phyloP scores from a whole-genome alignment of 2,113 vertebrate genomes.

The Oryzias woworae region DNA sequence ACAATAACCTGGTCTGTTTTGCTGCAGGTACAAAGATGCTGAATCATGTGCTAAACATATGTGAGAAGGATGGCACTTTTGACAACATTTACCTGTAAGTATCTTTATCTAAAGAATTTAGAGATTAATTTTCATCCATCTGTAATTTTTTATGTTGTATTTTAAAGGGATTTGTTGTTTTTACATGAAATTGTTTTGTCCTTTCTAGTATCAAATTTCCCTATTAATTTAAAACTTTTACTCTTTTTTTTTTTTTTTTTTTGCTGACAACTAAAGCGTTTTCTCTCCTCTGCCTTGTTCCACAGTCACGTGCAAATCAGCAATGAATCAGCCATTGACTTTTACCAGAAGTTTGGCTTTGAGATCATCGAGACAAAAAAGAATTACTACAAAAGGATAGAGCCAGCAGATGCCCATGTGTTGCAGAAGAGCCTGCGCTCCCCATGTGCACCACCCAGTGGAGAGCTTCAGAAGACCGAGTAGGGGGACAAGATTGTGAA shows the following conservation, averaged over 20 bases:
- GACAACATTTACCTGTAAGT: slow-evolving; percentile 99
- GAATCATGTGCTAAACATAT: slow-evolving; percentile 99
- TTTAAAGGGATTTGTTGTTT: too few species aligned
- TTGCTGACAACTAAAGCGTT: slow-evolving; percentile 2
- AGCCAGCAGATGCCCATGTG: slow-evolving; percentile 96
- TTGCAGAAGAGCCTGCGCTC: slow-evolving; percentile 97
- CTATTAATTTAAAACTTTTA: too few species aligned
- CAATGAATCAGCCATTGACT: slow-evolving; percentile 98
- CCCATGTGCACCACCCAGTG: slow-evolving; percentile 80
- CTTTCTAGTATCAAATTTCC: too few species aligned
- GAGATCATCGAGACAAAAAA: slow-evolving; percentile 99
- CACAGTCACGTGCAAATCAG: slow-evolving; percentile 98
- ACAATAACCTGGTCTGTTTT: slow-evolving; percentile 11
- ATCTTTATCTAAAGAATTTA: not conserved
- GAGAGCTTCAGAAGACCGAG: slow-evolving; percentile 90
- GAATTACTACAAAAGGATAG: slow-evolving; percentile 99
- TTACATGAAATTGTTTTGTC: too few species aligned
- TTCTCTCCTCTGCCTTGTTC: not conserved
- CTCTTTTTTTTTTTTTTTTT: not conserved
- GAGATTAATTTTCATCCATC: not conserved
- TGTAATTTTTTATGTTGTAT: not conserved
- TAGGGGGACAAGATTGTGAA: slow-evolving; percentile 61
- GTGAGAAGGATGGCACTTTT: slow-evolving; percentile 99
- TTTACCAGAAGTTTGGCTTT: slow-evolving; percentile 99
- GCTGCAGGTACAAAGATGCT: slow-evolving; percentile 96